A percentile compares a stretch with the other conserved stretches of the same genome.
phyloP scores from a whole-genome alignment of 2,888 invertebrate genomes.

The Lordiphosa fenestrarum region DNA sequence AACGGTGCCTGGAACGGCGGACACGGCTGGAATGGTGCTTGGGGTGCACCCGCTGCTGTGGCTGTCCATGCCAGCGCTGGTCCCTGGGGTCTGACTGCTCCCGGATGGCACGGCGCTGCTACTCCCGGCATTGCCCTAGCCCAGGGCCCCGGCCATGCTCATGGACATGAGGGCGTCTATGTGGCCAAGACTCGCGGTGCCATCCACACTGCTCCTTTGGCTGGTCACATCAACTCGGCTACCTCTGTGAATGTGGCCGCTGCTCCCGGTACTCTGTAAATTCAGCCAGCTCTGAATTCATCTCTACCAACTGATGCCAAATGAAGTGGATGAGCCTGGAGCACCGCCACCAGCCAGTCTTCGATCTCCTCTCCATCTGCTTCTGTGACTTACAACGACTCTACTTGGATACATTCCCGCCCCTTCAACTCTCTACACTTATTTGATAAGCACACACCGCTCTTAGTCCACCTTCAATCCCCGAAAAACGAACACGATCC shows the following conservation, averaged over 20 bases:
- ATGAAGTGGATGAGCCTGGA: conserved; percentile 25
- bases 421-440: conserved; percentile 33
- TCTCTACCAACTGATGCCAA: conserved; percentile 46
- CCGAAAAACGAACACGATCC: conserved; percentile 47
- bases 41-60: conserved; percentile 69
- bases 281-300: conserved; percentile 3
- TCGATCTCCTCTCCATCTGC: conserved; percentile 21
- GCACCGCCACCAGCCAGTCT: conserved; percentile 22
- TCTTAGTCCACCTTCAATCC: conserved; percentile 59
- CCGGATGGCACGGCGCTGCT: conserved; percentile 77
- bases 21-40: conserved; percentile 48
- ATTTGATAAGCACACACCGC: conserved; percentile 65
- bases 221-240: conserved; percentile 78
- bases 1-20: conserved; percentile 48
- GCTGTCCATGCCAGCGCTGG: conserved; percentile 58
- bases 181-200: conserved; percentile 80
- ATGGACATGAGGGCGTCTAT: conserved; percentile 77
- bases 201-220: conserved; percentile 78
- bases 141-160: conserved; percentile 61
- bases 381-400: conserved; percentile 56
- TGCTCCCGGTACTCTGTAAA: conserved; percentile 77
- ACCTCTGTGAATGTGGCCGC: conserved; percentile 78
- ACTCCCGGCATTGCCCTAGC: conserved; percentile 78
- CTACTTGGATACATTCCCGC: conserved; percentile 60
- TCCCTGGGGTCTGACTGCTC: conserved; percentile 59